Evolutionary conservation across 2,888 invertebrate genomes (phyloP).

Genomic region (Pseudococcus longispinus): DNA sequence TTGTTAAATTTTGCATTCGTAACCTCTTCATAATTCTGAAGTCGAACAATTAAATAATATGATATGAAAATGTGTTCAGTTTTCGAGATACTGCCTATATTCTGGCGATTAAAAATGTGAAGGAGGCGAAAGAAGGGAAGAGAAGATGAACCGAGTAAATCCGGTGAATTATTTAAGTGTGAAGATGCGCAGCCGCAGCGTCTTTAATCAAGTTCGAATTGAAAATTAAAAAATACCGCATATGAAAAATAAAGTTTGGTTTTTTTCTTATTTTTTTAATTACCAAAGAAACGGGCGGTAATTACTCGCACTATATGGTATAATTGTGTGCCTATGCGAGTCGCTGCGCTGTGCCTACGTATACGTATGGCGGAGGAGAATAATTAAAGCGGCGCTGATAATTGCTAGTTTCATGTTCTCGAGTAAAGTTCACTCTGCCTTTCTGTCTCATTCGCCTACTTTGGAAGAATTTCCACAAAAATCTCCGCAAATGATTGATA

Average conservation of each 20-base stretch:
- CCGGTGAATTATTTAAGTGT: not conserved
- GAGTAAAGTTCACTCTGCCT: slow-evolving; percentile 7
- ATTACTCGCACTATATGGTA: not conserved
- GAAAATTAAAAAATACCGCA: not conserved
- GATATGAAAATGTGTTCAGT: no score
- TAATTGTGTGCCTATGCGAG: not conserved
- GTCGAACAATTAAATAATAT: no score
- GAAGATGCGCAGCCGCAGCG: not conserved
- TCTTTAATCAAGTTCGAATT: not conserved
- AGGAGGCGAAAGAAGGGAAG: not conserved
- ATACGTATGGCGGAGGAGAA: not conserved
- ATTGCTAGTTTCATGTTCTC: slow-evolving; percentile 44
- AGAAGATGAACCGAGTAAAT: not conserved
- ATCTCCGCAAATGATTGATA: slow-evolving; percentile 27
- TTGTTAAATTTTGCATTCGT: no score
- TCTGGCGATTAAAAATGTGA: no score
- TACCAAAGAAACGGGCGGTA: not conserved
- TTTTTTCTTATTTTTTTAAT: not conserved
- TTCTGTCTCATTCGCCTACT: slow-evolving; percentile 1
- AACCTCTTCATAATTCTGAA: no score
- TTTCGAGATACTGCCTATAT: no score
- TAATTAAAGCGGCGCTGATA: slow-evolving; percentile 47
- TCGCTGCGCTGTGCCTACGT: not conserved
- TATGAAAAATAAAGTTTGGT: not conserved
- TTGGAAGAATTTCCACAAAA: not conserved